These are phyloP conservation scores for Monochamus alternatus DNA, from an alignment of 2,888 invertebrate genomes.

Conservation along the genomic window DNA sequence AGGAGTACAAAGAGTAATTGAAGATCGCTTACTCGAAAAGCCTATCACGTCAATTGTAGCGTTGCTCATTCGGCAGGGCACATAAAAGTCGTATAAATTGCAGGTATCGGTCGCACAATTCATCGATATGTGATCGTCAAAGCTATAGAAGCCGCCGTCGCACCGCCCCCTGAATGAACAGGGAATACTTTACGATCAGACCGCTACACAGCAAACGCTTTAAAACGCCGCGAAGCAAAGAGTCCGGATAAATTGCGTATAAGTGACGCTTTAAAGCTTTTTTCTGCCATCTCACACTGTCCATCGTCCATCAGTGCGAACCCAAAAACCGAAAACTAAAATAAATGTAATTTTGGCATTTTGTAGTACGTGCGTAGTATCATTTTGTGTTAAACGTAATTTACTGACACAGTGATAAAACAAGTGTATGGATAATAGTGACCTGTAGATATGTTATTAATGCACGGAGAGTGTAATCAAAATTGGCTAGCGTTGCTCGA, in stretches of 20 bases:
- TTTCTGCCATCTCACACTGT: conserved; percentile 17
- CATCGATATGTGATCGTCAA: conserved; percentile 33
- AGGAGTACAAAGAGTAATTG: too few species aligned
- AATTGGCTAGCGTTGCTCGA: too few species aligned
- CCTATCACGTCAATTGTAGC: background rate
- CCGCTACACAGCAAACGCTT: conserved; percentile 28
- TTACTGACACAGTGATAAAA: too few species aligned
- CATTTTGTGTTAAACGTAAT: too few species aligned
- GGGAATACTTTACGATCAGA: conserved; percentile 21
- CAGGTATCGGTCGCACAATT: conserved; percentile 18
- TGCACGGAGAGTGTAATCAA: too few species aligned
- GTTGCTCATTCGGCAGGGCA: background rate
- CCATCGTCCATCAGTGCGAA: background rate
- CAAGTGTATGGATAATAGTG: too few species aligned
- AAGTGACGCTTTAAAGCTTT: conserved; percentile 23
- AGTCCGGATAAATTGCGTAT: conserved; percentile 24
- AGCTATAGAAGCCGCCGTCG: conserved; percentile 15
- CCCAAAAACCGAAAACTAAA: too few species aligned
- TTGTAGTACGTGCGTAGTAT: too few species aligned
- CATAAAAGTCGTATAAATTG: background rate
- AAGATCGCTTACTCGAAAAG: background rate
- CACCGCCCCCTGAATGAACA: conserved; percentile 7
- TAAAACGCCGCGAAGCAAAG: conserved; percentile 25
- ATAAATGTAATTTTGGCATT: too few species aligned
- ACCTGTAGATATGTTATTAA: too few species aligned